Evolutionary conservation across 2,888 invertebrate species (phyloP).

Genomic region (Pollenia labialis): DNA sequence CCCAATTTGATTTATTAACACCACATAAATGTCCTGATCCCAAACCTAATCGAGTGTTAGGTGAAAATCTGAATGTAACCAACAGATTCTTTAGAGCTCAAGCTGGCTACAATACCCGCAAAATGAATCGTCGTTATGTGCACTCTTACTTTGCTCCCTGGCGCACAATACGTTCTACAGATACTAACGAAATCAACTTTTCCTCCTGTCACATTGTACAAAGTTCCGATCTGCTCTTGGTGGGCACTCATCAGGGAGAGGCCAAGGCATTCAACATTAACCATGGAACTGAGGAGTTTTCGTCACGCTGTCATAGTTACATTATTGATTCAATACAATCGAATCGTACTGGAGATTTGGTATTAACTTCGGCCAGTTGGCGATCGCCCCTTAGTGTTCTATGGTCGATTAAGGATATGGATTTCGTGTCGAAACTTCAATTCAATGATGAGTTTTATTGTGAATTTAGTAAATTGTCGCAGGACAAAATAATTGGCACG

Average conservation of each 20-base stretch:
- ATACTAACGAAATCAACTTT: constrained; percentile 89
- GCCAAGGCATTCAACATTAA: constrained; percentile 94
- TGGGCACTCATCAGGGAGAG: constrained; percentile 96
- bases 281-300: constrained; percentile 91
- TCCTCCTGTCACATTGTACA: constrained; percentile 88
- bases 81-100: constrained; percentile 86
- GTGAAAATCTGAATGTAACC: constrained; percentile 88
- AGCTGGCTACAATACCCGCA: constrained; percentile 86
- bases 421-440: constrained; percentile 86
- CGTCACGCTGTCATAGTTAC: constrained; percentile 93
- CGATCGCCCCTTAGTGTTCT: constrained; percentile 89
- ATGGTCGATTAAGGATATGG: constrained; percentile 83
- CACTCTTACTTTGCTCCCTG: constrained; percentile 93
- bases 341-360: constrained; percentile 89
- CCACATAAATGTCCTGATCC: constrained; percentile 98
- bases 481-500: constrained; percentile 95
- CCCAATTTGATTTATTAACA: constrained; percentile 97
- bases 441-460: constrained; percentile 94
- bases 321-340: constrained; percentile 92
- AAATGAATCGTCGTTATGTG: constrained; percentile 91
- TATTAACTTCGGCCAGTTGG: constrained; percentile 94
- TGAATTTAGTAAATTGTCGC: constrained; percentile 94
- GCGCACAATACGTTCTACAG: constrained; percentile 87
- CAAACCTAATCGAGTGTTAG: constrained; percentile 85
- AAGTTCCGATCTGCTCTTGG: constrained; percentile 86